Evolutionary conservation across 2,888 invertebrate species (phyloP).

Genomic region (Cryptus viduatorius): DNA sequence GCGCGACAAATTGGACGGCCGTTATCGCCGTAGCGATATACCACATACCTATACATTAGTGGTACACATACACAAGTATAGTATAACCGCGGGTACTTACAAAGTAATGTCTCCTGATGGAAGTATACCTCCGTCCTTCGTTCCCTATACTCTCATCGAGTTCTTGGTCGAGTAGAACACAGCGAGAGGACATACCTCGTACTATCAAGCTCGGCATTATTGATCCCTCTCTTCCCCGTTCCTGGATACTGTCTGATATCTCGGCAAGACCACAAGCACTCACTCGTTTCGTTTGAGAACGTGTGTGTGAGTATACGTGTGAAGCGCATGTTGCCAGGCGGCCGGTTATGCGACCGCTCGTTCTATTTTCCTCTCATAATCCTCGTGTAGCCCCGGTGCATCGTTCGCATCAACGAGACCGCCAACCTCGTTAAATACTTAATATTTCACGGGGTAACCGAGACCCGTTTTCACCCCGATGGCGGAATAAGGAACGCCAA

Average conservation of each 20-base stretch:
- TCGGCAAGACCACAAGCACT: slow-evolving; percentile 55
- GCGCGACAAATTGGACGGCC: background rate
- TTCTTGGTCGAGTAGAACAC: slow-evolving; percentile 29
- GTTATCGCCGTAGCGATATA: background rate
- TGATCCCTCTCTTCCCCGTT: slow-evolving; percentile 50
- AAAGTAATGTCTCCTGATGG: slow-evolving; percentile 39
- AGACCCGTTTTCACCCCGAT: slow-evolving; percentile 47
- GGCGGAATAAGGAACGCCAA: slow-evolving; percentile 22
- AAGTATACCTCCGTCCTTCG: slow-evolving; percentile 29
- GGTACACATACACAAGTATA: slow-evolving; percentile 7
- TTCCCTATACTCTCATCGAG: slow-evolving; percentile 7
- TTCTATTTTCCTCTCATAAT: slow-evolving; percentile 61
- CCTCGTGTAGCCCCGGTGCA: background rate
- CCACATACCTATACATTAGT: background rate
- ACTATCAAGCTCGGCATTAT: slow-evolving; percentile 54
- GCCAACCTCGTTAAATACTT: slow-evolving; percentile 63
- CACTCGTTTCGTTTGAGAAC: slow-evolving; percentile 52
- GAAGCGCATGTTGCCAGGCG: background rate
- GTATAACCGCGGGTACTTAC: slow-evolving; percentile 26
- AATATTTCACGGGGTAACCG: slow-evolving; percentile 60
- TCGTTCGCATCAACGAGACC: slow-evolving; percentile 23
- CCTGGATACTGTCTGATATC: slow-evolving; percentile 61
- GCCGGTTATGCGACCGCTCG: slow-evolving; percentile 38
- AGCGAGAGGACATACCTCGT: slow-evolving; percentile 35
- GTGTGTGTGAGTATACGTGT: background rate